Conservation (phyloP, 2,888 invertebrate genomes). For the Lithophane leautieri region DNA sequence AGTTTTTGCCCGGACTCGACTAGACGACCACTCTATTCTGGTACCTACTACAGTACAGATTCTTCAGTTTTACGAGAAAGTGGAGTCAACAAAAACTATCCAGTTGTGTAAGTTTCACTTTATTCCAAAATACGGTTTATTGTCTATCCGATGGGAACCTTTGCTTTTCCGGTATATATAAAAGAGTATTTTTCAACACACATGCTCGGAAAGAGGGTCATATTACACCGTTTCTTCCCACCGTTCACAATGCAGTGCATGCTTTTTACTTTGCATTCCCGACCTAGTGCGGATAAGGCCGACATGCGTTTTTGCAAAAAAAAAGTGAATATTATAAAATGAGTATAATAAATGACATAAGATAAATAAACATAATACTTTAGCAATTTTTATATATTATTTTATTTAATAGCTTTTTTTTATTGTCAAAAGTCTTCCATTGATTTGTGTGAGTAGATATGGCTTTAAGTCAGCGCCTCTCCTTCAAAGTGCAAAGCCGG, state of each 20-base stretch:
- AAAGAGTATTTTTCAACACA: background rate
- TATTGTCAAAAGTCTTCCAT: too few species aligned
- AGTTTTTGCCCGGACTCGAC: background rate
- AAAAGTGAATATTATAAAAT: too few species aligned
- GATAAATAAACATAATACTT: too few species aligned
- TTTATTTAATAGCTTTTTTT: too few species aligned
- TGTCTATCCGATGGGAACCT: background rate
- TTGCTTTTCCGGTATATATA: background rate
- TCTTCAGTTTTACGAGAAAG: slow-evolving; percentile 9
- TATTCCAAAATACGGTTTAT: slow-evolving; percentile 21
- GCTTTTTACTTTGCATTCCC: too few species aligned
- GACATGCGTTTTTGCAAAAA: too few species aligned
- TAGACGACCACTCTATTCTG: background rate
- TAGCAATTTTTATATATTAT: too few species aligned
- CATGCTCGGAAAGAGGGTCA: slow-evolving; percentile 1
- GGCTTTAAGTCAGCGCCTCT: too few species aligned
- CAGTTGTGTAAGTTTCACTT: slow-evolving; percentile 16
- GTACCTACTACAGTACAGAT: background rate
- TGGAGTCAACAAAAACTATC: slow-evolving; percentile 2
- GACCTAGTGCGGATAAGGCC: too few species aligned
- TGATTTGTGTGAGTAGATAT: too few species aligned
- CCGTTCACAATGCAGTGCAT: background rate
- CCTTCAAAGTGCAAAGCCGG: too few species aligned
- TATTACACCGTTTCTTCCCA: background rate
- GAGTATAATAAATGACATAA: too few species aligned